A percentile compares a stretch with the other conserved stretches of the same genome.
phyloP scores from a whole-genome alignment of 2,113 vertebrate species.

The Colius striatus region DNA sequence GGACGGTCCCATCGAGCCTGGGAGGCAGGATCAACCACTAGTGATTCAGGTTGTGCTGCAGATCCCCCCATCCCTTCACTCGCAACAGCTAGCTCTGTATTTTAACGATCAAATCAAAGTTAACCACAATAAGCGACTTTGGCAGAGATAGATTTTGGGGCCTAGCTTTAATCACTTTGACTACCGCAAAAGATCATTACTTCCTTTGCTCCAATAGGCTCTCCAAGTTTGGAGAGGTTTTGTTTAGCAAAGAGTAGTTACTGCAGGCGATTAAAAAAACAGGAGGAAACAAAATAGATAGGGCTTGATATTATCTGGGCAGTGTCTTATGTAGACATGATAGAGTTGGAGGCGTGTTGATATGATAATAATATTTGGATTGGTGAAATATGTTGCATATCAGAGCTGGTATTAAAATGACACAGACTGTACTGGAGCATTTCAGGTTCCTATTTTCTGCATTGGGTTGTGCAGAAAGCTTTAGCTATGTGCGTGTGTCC shows the following conservation, averaged over 20 bases:
- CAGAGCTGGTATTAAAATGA: slow-evolving; percentile 6
- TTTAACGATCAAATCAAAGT: slow-evolving; percentile 68
- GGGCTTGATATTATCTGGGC: slow-evolving; percentile 46
- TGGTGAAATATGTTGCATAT: slow-evolving; percentile 45
- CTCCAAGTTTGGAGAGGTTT: slow-evolving; percentile 66
- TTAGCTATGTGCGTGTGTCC: not conserved
- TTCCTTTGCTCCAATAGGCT: slow-evolving; percentile 75
- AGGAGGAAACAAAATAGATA: slow-evolving; percentile 24
- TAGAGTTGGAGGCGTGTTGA: slow-evolving; percentile 39
- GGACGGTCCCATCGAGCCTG: slow-evolving; percentile 42
- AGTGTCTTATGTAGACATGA: slow-evolving; percentile 29
- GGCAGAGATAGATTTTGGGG: slow-evolving; percentile 75
- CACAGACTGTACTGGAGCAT: not conserved
- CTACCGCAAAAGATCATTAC: slow-evolving; percentile 77
- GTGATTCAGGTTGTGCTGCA: slow-evolving; percentile 43
- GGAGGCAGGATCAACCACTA: slow-evolving; percentile 40
- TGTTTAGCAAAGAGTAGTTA: slow-evolving; percentile 58
- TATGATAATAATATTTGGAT: slow-evolving; percentile 37
- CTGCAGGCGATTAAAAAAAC: slow-evolving; percentile 35
- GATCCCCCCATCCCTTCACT: slow-evolving; percentile 10
- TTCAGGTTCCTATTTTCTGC: not conserved
- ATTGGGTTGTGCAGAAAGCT: not conserved
- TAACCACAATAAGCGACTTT: slow-evolving; percentile 63
- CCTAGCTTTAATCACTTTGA: slow-evolving; percentile 79
- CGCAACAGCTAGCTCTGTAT: slow-evolving; percentile 52